phyloP scores from a whole-genome alignment of 2,113 vertebrate species.

The Neopipo cinnamomea region DNA sequence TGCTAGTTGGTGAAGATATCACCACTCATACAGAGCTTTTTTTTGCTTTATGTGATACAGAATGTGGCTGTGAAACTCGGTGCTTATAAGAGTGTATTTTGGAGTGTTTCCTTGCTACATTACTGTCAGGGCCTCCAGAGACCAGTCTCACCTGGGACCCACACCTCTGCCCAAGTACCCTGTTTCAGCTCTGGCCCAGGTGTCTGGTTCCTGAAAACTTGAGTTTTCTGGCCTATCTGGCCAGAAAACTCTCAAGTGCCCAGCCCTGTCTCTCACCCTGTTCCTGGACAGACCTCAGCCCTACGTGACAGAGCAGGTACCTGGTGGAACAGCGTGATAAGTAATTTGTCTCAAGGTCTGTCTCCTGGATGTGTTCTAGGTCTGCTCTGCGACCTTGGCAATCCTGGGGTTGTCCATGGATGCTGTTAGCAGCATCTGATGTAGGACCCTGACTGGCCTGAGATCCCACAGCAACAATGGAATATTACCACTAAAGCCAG shows the following conservation, averaged over 20 bases:
- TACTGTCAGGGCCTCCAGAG: neutral
- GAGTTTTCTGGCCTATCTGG: too few species aligned
- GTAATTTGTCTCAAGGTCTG: neutral
- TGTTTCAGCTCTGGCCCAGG: rapidly evolving
- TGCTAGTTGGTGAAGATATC: neutral
- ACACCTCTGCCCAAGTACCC: neutral
- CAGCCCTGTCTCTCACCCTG: neutral
- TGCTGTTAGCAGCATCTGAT: neutral
- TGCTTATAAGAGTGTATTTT: neutral
- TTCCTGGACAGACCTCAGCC: neutral
- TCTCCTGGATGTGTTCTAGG: neutral
- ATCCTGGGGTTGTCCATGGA: neutral
- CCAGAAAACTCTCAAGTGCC: too few species aligned
- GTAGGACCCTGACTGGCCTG: neutral
- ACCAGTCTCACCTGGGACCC: neutral
- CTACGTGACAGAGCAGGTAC: neutral
- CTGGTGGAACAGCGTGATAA: neutral
- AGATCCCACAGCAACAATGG: neutral
- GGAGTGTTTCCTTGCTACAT: neutral
- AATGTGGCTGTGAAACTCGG: neutral
- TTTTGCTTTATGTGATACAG: neutral
- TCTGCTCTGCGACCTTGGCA: neutral
- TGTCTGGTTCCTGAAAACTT: neutral
- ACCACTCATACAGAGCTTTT: neutral
- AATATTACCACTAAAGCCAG: neutral